Conservation (phyloP, 1,140 invertebrate species). For the Chionoecetes opilio region DNA sequence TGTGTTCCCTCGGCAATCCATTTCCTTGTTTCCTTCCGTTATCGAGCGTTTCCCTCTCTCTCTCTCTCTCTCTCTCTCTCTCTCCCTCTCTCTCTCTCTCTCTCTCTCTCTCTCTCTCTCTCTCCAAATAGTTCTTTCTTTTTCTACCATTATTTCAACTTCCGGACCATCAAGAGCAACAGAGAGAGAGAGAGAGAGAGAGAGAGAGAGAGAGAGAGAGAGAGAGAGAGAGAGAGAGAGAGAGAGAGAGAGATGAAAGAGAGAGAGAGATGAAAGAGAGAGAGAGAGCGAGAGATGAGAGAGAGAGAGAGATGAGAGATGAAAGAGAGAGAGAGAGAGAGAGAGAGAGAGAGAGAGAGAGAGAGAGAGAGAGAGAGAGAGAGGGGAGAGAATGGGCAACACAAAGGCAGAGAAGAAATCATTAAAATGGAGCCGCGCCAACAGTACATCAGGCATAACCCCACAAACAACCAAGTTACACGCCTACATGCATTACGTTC, state of each 20-base stretch:
- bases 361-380: conserved; percentile 13
- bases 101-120: too few species aligned
- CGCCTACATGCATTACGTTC: too few species aligned
- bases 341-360: conserved; percentile 30
- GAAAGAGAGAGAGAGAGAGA: neutral
- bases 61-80: conserved; percentile 12
- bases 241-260: neutral
- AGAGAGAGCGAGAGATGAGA: neutral
- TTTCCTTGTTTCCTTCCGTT: conserved; percentile 28
- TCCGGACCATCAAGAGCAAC: neutral
- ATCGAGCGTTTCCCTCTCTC: conserved; percentile 2
- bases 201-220: conserved; percentile 8
- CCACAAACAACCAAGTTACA: too few species aligned
- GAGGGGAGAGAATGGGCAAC: neutral
- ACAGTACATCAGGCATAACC: too few species aligned
- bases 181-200: conserved; percentile 8
- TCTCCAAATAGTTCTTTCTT: neutral
- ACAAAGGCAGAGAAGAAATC: neutral
- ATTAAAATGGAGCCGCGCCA: too few species aligned
- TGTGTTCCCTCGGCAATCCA: neutral
- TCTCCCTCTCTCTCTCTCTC: too few species aligned
- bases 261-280: neutral
- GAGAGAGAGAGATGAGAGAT: neutral
- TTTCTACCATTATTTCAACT: neutral
- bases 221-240: neutral